These are phyloP conservation scores for Notarius lentiginosus DNA, from an alignment of 2,113 vertebrate species.

Conservation along the genomic window DNA sequence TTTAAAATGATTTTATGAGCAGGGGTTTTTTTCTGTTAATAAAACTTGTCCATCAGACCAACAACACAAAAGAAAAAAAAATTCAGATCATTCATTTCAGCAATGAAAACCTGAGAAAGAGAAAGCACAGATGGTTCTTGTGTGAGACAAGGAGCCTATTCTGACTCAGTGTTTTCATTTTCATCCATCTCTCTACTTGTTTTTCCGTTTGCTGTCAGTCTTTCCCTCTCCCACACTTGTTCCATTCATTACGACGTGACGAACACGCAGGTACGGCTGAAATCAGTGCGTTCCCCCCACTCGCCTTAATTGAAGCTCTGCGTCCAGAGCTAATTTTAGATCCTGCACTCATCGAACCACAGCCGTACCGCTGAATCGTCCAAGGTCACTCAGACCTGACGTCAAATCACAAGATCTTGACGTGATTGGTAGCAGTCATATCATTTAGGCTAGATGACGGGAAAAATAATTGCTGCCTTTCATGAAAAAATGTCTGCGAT, in stretches of 20 bases:
- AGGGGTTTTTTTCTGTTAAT: background rate
- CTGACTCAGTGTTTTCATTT: background rate
- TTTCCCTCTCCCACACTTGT: background rate
- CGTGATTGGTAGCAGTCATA: conserved; percentile 9
- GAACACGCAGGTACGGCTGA: background rate
- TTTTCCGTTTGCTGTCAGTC: background rate
- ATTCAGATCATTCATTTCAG: no score
- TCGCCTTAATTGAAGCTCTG: conserved; percentile 40
- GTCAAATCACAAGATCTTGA: conserved; percentile 6
- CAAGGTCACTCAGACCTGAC: conserved; percentile 45
- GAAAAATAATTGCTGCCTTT: conserved; percentile 28
- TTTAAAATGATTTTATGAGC: background rate
- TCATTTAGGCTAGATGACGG: background rate
- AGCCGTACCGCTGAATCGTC: background rate
- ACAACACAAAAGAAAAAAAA: background rate
- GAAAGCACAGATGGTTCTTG: background rate
- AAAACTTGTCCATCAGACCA: background rate
- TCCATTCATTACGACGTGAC: background rate
- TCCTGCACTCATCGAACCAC: conserved; percentile 1
- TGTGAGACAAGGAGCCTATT: background rate
- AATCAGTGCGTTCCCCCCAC: background rate
- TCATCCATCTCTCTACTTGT: background rate
- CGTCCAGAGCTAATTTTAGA: conserved; percentile 41
- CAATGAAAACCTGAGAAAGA: background rate
- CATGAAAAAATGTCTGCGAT: conserved; percentile 23